Evolutionary conservation across 2,113 vertebrate genomes (phyloP).

Genomic region (Polyodon spathula): DNA sequence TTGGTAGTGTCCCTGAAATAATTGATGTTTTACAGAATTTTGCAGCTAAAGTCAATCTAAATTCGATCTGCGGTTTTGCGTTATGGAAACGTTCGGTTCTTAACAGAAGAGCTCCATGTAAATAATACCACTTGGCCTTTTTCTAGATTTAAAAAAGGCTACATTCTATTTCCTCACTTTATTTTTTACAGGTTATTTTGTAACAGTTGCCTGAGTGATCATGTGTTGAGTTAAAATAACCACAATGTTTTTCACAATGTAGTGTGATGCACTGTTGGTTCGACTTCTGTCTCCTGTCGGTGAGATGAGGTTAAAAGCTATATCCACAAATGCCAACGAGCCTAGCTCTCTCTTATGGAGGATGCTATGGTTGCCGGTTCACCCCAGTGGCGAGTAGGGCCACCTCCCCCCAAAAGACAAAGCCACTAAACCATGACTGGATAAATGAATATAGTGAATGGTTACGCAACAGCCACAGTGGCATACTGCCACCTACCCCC

Average conservation of each 20-base stretch:
- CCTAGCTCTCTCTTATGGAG: no score
- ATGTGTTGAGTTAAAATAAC: conserved; percentile 28
- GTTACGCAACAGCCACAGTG: no score
- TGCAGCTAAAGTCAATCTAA: conserved; percentile 29
- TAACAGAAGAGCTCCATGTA: conserved; percentile 42
- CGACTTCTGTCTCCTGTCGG: no score
- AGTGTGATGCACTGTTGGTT: no score
- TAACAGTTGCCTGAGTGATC: neutral
- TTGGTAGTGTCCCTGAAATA: conserved; percentile 32
- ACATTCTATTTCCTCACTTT: conserved; percentile 44
- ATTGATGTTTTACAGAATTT: conserved; percentile 44
- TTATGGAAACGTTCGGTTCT: conserved; percentile 42
- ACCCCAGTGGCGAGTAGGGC: no score
- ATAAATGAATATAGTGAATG: no score
- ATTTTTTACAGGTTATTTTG: conserved; percentile 28
- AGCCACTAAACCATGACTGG: no score
- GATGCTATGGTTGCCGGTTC: no score
- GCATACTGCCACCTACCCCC: no score
- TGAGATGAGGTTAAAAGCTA: no score
- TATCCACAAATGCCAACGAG: no score
- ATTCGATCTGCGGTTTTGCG: conserved; percentile 38
- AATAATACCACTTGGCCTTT: conserved; percentile 42
- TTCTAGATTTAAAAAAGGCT: conserved; percentile 39
- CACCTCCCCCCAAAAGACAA: no score
- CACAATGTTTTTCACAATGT: conserved; percentile 15